A percentile compares a stretch with the other conserved stretches of the same genome.
phyloP scores from a whole-genome alignment of 1,140 invertebrate species.

The Neomicropteryx cornuta region DNA sequence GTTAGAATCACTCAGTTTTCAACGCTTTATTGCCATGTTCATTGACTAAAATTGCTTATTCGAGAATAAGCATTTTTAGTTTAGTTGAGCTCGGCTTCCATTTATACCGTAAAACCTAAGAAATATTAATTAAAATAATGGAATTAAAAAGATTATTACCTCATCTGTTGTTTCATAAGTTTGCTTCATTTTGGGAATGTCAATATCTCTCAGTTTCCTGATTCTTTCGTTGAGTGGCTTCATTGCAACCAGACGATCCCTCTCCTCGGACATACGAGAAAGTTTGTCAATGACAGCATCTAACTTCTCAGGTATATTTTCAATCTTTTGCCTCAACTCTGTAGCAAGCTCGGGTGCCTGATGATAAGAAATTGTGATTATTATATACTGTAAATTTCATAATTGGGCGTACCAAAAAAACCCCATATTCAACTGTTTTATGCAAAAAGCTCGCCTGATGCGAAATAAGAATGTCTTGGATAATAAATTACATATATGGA shows the following conservation, averaged over 20 bases:
- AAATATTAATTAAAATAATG: slow-evolving; percentile 1
- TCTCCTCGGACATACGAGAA: slow-evolving; percentile 30
- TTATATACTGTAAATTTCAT: too few species aligned
- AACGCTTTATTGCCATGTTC: too few species aligned
- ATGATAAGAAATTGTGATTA: slow-evolving; percentile 9
- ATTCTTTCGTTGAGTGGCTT: slow-evolving; percentile 32
- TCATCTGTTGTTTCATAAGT: slow-evolving; percentile 30
- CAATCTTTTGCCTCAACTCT: slow-evolving; percentile 37
- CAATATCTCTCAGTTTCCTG: slow-evolving; percentile 25
- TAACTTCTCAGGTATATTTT: slow-evolving; percentile 35
- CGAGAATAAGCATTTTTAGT: too few species aligned
- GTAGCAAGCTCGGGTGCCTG: slow-evolving; percentile 30
- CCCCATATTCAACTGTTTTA: neutral
- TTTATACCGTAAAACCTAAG: too few species aligned
- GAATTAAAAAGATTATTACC: slow-evolving; percentile 18
- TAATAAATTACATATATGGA: too few species aligned
- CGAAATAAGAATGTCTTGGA: slow-evolving; percentile 23
- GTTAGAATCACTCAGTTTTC: too few species aligned
- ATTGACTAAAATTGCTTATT: too few species aligned
- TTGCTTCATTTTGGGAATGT: slow-evolving; percentile 32
- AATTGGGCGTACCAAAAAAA: too few species aligned
- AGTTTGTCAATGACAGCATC: slow-evolving; percentile 32
- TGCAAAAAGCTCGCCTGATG: neutral
- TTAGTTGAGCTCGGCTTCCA: too few species aligned
- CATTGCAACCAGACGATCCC: slow-evolving; percentile 33